Evolutionary conservation across 2,113 vertebrate species (phyloP), one percentile per base, ranked within the genome.

Genomic region (Parotia lawesii): DNA sequence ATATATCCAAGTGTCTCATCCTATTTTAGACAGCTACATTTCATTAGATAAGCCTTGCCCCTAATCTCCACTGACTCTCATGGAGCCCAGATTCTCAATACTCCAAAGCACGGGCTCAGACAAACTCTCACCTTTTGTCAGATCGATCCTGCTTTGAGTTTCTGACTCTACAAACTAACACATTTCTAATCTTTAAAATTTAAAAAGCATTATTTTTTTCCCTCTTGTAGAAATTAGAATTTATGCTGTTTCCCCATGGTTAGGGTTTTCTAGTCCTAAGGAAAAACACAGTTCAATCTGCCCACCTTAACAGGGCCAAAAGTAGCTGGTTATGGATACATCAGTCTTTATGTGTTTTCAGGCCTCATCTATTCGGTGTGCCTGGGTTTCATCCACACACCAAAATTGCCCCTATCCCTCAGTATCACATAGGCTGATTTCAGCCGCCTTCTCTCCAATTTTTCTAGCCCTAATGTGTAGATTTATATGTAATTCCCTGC

Each of bases 131-230:
- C 17, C 25, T 85, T 89, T 85, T 12, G 2, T 62, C 31, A 57
- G 45, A 90, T 18, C 19, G 77, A 40, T 62, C 22, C 11, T 31
- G 64, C 13, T 44, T 35, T n/a, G 11, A 37, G 35, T 61, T 86
- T 77, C 20, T 69, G n/a, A 69, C 28, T 87, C 27, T 66, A 50
- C 3, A 8, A 54, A 50, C 62, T 18, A 57, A 22, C 3, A 5
- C 50, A 64, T 74, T 48, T 51, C 12, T 84, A 81, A 74, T 14
- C 5, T 60, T 65, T 54, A 62, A 69, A n/a, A 33, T 23, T 22
- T n/a, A 79, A 53, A 53, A 61, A 40, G 0, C 2, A 6, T 2
- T 38, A 0, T 1, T 9, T 57, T 67, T 67, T 21, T 1, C 3
- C 10, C 22, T 25, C 31, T 28, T 58, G 16, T 8, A 20, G 15